Conservation (phyloP, 2,113 vertebrate genomes). For the Otolemur garnettii region DNA sequence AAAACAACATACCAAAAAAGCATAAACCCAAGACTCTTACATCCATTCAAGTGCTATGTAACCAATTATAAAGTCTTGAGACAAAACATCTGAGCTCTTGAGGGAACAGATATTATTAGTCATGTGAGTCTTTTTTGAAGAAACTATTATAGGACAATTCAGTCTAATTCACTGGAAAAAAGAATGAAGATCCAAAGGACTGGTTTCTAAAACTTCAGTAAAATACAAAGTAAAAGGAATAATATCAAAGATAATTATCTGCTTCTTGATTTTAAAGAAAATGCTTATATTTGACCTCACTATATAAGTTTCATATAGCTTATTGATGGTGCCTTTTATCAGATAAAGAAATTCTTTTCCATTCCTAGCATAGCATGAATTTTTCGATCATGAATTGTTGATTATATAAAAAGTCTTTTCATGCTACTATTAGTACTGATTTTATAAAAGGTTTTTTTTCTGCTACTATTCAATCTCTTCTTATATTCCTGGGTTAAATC, state of each 20-base stretch:
- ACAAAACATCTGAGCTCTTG: background rate
- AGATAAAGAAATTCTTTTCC: background rate
- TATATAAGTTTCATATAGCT: background rate
- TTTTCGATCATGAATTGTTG: background rate
- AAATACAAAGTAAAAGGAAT: background rate
- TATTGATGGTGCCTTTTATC: background rate
- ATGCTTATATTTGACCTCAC: background rate
- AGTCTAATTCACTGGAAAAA: background rate
- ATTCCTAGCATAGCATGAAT: background rate
- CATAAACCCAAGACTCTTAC: background rate
- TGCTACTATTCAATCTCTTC: background rate
- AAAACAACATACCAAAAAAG: background rate
- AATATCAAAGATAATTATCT: background rate
- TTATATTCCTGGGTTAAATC: background rate
- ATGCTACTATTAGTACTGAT: background rate
- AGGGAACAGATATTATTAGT: background rate
- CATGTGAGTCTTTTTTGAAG: background rate
- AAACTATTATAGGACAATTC: background rate
- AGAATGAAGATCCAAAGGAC: background rate
- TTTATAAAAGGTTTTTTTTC: background rate
- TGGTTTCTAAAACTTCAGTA: background rate
- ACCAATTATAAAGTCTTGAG: background rate
- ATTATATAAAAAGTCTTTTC: background rate
- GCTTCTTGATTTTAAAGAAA: background rate
- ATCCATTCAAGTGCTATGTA: background rate